Evolutionary conservation across 2,888 invertebrate genomes (phyloP), one percentile per base, ranked within the genome.

Genomic region (Aporophyla lueneburgensis): DNA sequence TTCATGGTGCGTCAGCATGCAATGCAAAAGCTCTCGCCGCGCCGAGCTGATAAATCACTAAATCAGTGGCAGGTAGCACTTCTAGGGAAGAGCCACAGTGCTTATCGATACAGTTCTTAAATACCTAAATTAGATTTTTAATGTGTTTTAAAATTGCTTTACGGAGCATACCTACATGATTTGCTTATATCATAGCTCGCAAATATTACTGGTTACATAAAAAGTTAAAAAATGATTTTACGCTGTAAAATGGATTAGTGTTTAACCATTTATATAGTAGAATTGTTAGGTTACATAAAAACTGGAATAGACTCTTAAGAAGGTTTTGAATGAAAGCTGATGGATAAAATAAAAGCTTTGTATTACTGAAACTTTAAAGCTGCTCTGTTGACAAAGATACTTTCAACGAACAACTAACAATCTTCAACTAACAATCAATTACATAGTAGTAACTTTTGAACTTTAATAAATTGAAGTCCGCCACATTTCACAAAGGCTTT

Each of bases 1-100:
- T 89, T 92, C 89, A 83, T 88, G 77, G 82, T 81, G 86, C 90
- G 92, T 92, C 91, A 91, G 88, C 88, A 92, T 89, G 90, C 91
- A 89, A 90, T 86, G 93, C 92, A 83, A 93, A 93, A 91, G 89
- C 88, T 90, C 86, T 88, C 84, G 80, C 65, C 33, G 33, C 33
- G 33, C 33, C 86, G 80, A 75, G 81, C 86, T 90, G 88, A 92
- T 92, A 92, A 92, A 93, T 93, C 89, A 92, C 89, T 87, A 89
- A 90, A 91, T 91, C 91, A 89, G 76, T 81, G 83, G 88, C 92
- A 92, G 93, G 92, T 93, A 93, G 89, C 84, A 67, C 49, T 54
- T 75, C 71, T 89, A 93, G 91, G 83, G 92, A 84, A 49, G 90
- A 58, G 86, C 76, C 63, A 46, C 43, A 51, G 54, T 68, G 51